Conservation (phyloP, 2,113 vertebrate genomes). For the Tapirus terrestris region DNA sequence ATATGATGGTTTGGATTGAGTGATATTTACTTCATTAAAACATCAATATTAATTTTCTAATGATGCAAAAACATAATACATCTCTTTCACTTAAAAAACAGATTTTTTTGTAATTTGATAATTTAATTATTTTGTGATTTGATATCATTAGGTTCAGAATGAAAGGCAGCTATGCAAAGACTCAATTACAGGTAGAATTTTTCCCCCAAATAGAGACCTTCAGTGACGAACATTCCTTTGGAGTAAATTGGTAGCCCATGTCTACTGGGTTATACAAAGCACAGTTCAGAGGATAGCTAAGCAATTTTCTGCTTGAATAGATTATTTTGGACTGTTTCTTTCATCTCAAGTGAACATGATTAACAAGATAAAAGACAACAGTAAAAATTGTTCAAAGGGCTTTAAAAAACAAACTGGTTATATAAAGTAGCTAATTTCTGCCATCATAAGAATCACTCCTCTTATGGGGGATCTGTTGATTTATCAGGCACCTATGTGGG, state of each 20-base stretch:
- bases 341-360: conserved; percentile 14
- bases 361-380: conserved; percentile 58
- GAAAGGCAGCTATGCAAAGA: neutral
- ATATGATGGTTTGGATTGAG: neutral
- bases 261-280: neutral
- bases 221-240: neutral
- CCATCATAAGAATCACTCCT: neutral
- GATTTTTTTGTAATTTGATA: no score
- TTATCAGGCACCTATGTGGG: neutral
- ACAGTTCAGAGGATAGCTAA: neutral
- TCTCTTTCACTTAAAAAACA: neutral
- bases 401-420: conserved; percentile 57
- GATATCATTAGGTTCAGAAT: neutral
- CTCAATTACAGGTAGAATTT: neutral
- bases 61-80: neutral
- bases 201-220: neutral
- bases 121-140: neutral
- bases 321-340: conserved; percentile 5
- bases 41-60: neutral
- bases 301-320: neutral
- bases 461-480: neutral
- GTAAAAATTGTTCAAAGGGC: conserved; percentile 17
- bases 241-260: neutral
- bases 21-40: neutral
- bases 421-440: neutral